These are phyloP conservation scores for Nephrocerus scutellatus DNA, from an alignment of 2,888 invertebrate species.

Conservation along the genomic window DNA sequence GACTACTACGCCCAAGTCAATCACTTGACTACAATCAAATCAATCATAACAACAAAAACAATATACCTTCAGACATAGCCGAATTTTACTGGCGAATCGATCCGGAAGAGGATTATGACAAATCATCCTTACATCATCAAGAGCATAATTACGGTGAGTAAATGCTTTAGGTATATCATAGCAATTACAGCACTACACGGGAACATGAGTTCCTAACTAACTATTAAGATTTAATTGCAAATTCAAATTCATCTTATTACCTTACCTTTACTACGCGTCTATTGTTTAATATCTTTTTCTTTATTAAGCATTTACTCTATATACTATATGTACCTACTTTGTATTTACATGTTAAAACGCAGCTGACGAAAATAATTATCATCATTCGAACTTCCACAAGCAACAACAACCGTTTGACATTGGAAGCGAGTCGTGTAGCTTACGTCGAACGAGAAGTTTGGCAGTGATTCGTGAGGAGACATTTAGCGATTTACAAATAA, in stretches of 20 bases:
- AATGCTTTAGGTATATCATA: background rate
- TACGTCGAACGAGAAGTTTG: conserved; percentile 64
- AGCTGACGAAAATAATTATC: conserved; percentile 32
- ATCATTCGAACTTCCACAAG: conserved; percentile 12
- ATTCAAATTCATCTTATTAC: no score
- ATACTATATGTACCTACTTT: no score
- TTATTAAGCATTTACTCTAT: no score
- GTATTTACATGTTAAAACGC: no score
- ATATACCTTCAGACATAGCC: conserved; percentile 40
- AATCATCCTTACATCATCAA: conserved; percentile 11
- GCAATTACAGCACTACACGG: background rate
- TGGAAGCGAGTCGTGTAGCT: conserved; percentile 49
- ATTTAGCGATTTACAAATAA: conserved; percentile 62
- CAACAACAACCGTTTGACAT: conserved; percentile 32
- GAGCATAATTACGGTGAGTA: conserved; percentile 20
- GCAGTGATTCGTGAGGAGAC: conserved; percentile 73
- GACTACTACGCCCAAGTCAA: conserved; percentile 41
- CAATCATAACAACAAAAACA: conserved; percentile 34
- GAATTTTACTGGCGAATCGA: conserved; percentile 45
- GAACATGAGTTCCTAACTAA: no score
- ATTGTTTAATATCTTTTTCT: no score
- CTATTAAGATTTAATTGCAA: no score
- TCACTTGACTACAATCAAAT: conserved; percentile 43
- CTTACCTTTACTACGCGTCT: no score
- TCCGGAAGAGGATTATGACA: conserved; percentile 36